Percentiles rank a stretch among this genome's conserved stretches.
These are phyloP conservation scores for Epistrophe grossulariae DNA, from an alignment of 2,888 invertebrate genomes.

Conservation along the genomic window DNA sequence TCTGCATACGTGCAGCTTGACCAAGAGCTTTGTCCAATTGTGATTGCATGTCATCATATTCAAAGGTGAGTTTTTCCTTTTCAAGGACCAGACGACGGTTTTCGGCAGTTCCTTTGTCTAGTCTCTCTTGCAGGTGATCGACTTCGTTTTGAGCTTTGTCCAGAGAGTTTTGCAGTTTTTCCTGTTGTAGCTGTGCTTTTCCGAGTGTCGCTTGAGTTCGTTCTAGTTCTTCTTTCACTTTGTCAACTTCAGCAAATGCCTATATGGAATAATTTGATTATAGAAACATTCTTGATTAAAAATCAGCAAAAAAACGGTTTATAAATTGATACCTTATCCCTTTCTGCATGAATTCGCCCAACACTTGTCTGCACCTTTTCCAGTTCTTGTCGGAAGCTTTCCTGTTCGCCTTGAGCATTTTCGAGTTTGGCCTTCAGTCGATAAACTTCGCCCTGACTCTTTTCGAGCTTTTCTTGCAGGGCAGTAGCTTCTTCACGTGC, in stretches of 20 bases:
- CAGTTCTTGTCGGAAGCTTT: conserved; percentile 95
- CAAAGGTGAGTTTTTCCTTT: conserved; percentile 95
- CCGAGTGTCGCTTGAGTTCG: conserved; percentile 94
- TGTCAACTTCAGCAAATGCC: conserved; percentile 93
- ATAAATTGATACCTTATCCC: conserved; percentile 87
- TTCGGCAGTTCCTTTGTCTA: conserved; percentile 93
- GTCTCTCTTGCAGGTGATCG: conserved; percentile 94
- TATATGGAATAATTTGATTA: background rate
- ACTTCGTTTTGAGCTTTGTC: conserved; percentile 96
- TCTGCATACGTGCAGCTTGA: conserved; percentile 93
- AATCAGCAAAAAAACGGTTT: background rate
- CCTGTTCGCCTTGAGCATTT: conserved; percentile 97
- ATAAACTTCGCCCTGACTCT: conserved; percentile 97
- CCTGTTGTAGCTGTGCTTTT: conserved; percentile 95
- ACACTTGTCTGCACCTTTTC: conserved; percentile 93
- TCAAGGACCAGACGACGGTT: conserved; percentile 91
- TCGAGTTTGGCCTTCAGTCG: conserved; percentile 96
- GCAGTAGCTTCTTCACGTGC: conserved; percentile 92
- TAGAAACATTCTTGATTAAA: background rate
- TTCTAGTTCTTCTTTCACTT: conserved; percentile 94
- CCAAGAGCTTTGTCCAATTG: conserved; percentile 96
- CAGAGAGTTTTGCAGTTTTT: conserved; percentile 94
- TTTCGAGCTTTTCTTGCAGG: conserved; percentile 95
- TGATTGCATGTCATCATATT: conserved; percentile 95
- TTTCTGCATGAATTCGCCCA: conserved; percentile 93